Evolutionary conservation across 2,113 vertebrate genomes (phyloP), one percentile per base, ranked within the genome.

Genomic region (Sigmodon hispidus): DNA sequence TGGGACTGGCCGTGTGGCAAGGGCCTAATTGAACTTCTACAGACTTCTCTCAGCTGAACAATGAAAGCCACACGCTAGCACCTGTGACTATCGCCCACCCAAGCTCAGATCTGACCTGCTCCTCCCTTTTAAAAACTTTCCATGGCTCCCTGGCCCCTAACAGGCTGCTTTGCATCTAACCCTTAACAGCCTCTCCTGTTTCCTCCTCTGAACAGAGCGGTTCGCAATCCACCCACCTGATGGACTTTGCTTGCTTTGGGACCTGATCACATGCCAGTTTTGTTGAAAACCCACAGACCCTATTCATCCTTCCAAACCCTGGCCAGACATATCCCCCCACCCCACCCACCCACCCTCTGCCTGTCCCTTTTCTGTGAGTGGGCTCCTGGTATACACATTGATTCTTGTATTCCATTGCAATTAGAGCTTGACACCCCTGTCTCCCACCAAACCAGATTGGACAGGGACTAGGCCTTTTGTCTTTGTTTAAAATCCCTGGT

Each of bases 401-500:
- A 96, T 96, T 45, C 34, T 36, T 11, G 12, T 67, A 61, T 93
- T 93, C 34, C 34, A 57, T 2, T 63, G 65, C 95, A 90, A 94
- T 86, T 81, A 96, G 92, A 72, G 86, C 59, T 59, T 87, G 88
- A 65, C 4, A 6, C 1, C 48, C 76, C 95, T 95, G 87, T 91
- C 94, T 96, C 93, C 85, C 77, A 89, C 92, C 96, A 85, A 88
- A 95, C 93, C 43, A 26, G 92, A 92, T 4, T 4, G 17, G 1
- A 94, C 76, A 45, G 81, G 92, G 92, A 88, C 76, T 34, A 69
- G 88, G 94, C 81, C 92, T 94, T 80, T 87, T 89, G 95, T 97
- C 95, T 97, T 97, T 97, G 95, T 87, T 94, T 95, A 89, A 85
- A 95, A 88, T 96, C 90, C 61, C 95, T n/a, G 43, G 90, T 93